phyloP scores from a whole-genome alignment of 2,888 invertebrate genomes.

The Hemaris fuciformis region DNA sequence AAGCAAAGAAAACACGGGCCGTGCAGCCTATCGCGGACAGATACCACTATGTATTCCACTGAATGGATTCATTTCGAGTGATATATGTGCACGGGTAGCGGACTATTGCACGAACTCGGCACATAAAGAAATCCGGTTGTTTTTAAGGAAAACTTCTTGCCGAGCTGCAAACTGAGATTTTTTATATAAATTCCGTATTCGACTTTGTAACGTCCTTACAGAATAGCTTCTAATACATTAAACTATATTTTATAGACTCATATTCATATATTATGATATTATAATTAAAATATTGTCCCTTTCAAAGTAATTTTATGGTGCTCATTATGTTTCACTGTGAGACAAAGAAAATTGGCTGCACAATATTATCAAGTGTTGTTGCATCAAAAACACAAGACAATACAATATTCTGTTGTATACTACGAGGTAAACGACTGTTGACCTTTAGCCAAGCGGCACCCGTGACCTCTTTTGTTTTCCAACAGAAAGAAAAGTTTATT shows the following conservation, averaged over 20 bases:
- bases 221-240: neutral
- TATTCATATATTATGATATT: neutral
- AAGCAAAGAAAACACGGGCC: conserved; percentile 48
- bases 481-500: no score
- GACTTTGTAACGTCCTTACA: neutral
- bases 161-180: neutral
- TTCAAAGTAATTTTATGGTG: no score
- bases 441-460: no score
- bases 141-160: neutral
- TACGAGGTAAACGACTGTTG: no score
- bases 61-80: conserved; percentile 48
- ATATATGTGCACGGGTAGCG: conserved; percentile 43
- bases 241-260: neutral
- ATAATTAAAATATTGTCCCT: no score
- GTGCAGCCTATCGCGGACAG: conserved; percentile 50
- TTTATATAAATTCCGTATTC: neutral
- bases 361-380: no score
- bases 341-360: no score
- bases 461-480: no score
- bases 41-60: conserved; percentile 45
- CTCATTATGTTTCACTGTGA: no score
- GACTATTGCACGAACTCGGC: conserved; percentile 17
- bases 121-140: conserved; percentile 18
- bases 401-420: no score
- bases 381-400: no score